phyloP scores from a whole-genome alignment of 2,797 vertebrate species.

The Enteromius viviparus region DNA sequence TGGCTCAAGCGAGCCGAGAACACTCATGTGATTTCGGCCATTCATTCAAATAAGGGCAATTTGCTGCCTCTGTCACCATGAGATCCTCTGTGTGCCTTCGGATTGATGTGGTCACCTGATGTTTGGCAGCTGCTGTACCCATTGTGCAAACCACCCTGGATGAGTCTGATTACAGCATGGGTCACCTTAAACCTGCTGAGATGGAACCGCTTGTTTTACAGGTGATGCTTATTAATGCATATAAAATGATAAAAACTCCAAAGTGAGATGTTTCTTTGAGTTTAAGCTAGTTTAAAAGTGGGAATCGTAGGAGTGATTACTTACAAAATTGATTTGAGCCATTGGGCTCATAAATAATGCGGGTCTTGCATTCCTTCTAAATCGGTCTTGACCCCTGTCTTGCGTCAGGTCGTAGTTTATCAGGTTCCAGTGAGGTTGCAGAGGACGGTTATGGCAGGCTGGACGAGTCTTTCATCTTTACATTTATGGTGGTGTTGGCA shows the following conservation, averaged over 20 bases:
- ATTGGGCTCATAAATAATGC: constrained; percentile 1
- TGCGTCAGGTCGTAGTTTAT: constrained; percentile 32
- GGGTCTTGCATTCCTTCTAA: constrained; percentile 26
- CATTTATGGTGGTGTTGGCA: constrained; percentile 52
- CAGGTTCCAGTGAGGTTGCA: constrained; percentile 42
- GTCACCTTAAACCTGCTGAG: constrained; percentile 31
- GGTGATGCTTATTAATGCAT: constrained; percentile 15
- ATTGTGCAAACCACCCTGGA: constrained; percentile 34
- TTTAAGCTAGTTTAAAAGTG: neutral
- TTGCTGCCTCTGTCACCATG: constrained; percentile 29
- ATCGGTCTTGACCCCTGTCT: constrained; percentile 19
- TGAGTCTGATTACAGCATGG: constrained; percentile 48
- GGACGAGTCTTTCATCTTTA: constrained; percentile 53
- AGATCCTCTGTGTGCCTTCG: constrained; percentile 38
- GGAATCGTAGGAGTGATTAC: neutral
- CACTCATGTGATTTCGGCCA: constrained; percentile 50
- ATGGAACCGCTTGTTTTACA: neutral
- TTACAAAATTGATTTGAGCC: neutral
- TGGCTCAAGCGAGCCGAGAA: constrained; percentile 33
- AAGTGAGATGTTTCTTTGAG: neutral
- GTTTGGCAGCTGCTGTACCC: constrained; percentile 28
- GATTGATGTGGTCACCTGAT: constrained; percentile 53
- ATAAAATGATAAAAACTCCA: neutral
- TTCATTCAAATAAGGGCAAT: constrained; percentile 35
- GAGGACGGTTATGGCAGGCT: constrained; percentile 40